A percentile compares a stretch with the other conserved stretches of the same genome.
Conservation (phyloP, 1,140 invertebrate genomes). For the Nephotettix cincticeps region DNA sequence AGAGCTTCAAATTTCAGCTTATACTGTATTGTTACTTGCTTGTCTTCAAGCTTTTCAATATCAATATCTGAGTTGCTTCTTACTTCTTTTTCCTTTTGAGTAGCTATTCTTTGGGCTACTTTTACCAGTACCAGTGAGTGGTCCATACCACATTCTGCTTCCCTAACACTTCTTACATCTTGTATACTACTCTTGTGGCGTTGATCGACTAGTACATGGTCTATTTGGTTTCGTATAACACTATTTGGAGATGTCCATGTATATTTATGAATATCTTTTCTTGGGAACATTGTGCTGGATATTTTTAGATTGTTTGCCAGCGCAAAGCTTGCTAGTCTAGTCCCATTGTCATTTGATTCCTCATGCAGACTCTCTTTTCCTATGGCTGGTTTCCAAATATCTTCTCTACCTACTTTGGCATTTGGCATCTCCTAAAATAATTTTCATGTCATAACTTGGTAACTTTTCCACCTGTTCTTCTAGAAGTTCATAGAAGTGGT, state of each 20-base stretch:
- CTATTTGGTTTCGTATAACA: slow-evolving; percentile 33
- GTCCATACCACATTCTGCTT: slow-evolving; percentile 32
- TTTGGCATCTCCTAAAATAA: slow-evolving; percentile 33
- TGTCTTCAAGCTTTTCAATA: slow-evolving; percentile 1
- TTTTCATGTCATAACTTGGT: slow-evolving; percentile 31
- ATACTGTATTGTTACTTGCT: background rate
- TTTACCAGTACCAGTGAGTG: slow-evolving; percentile 30
- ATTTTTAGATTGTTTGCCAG: slow-evolving; percentile 32
- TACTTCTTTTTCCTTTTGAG: background rate
- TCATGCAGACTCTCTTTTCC: slow-evolving; percentile 44
- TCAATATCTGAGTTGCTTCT: background rate
- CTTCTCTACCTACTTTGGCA: slow-evolving; percentile 31
- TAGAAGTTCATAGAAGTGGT: slow-evolving; percentile 31
- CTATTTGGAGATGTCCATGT: slow-evolving; percentile 35
- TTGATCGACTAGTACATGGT: slow-evolving; percentile 33
- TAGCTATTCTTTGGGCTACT: slow-evolving; percentile 22
- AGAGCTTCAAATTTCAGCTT: background rate
- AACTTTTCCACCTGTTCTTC: slow-evolving; percentile 27
- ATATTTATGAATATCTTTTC: slow-evolving; percentile 34
- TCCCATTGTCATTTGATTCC: slow-evolving; percentile 34
- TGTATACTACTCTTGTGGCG: background rate
- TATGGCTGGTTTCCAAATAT: slow-evolving; percentile 31
- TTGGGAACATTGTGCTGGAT: slow-evolving; percentile 34
- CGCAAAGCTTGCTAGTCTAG: slow-evolving; percentile 34
- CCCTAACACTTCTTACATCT: slow-evolving; percentile 31